Base-by-base conservation (phyloP, 2,797 vertebrate genomes). In the Peromyscus eremicus region DNA sequence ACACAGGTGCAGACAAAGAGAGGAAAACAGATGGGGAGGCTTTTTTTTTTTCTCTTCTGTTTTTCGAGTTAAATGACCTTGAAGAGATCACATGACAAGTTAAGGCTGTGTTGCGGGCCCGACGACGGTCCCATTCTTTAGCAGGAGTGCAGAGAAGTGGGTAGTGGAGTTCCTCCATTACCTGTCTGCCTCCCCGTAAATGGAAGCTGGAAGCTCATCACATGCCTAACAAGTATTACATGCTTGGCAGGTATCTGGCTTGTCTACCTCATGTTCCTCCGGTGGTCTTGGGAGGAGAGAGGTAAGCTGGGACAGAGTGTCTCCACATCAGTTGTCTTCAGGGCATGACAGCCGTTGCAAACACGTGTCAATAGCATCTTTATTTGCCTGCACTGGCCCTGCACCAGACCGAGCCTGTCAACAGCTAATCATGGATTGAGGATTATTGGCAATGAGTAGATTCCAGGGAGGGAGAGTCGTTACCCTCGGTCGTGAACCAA, bases 1-100 rank as follows among this genome's bases (percentile, higher is more conserved):
- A 95, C 97, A 95, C 97, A 98, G 97, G 94, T 98, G 97, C 96
- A 91, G 43, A 92, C 94, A 87, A 94, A 95, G 89, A 98, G 94
- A 97, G 94, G 92, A 97, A 98, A 98, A 91, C 84, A 97, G 27
- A 52, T 97, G 86, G 10, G 25, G 81, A 94, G 7, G 32, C 2
- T 32, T 40, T 60, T 62, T 43, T 6, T 62, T n/a, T 13, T 12
- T 40, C 5, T 21, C 64, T 90, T 55, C 23, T 40, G 60, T 81
- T 97, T 96, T 88, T 52, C 29, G 84, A 94, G 82, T 95, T 95
- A 79, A 92, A 86, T 95, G n/a, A 52, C 77, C 37, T 79, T 21
- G 68, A n/a, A 32, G 37, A 5, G 87, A 19, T 23, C 52, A 43
- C 55, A 8, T n/a, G 14, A 7, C 40, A 1, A 23, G 32, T 62